Evolutionary conservation across 2,113 vertebrate genomes (phyloP).

Genomic region (Choloepus hoffmanni): DNA sequence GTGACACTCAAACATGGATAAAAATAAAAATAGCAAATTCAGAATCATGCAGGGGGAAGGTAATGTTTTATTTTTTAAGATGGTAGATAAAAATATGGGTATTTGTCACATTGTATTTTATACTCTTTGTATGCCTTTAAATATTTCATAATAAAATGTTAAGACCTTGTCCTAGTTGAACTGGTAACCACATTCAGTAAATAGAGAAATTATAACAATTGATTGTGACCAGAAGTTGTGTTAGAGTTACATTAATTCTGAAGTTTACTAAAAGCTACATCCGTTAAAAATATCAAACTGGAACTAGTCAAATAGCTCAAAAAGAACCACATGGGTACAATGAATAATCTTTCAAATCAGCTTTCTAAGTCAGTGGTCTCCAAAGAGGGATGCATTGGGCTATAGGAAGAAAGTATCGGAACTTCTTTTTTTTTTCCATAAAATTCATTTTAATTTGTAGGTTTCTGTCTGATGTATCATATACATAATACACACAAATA

Average conservation of each 20-base stretch:
- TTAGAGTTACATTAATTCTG: neutral
- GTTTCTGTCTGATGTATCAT: neutral
- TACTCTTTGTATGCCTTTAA: neutral
- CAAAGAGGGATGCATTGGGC: neutral
- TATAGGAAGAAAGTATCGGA: conserved; percentile 20
- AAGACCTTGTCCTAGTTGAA: neutral
- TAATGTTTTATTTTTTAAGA: neutral
- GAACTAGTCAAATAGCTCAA: neutral
- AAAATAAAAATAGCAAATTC: neutral
- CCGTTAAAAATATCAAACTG: conserved; percentile 22
- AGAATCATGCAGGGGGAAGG: neutral
- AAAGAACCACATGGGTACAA: neutral
- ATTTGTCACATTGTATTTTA: neutral
- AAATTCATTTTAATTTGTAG: conserved; percentile 31
- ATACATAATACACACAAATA: neutral
- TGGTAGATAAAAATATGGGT: neutral
- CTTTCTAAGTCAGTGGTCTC: conserved; percentile 14
- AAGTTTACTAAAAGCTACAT: conserved; percentile 2
- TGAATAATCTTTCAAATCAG: neutral
- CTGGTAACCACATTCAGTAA: neutral
- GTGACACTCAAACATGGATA: neutral
- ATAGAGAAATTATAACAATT: neutral
- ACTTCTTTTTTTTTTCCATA: neutral
- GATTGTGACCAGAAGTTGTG: neutral
- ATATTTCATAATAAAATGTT: conserved; percentile 31